Percentiles rank a stretch among this genome's conserved stretches.
Evolutionary conservation across 2,797 vertebrate species (phyloP).

Genomic region (Chelidonichthys spinosus): DNA sequence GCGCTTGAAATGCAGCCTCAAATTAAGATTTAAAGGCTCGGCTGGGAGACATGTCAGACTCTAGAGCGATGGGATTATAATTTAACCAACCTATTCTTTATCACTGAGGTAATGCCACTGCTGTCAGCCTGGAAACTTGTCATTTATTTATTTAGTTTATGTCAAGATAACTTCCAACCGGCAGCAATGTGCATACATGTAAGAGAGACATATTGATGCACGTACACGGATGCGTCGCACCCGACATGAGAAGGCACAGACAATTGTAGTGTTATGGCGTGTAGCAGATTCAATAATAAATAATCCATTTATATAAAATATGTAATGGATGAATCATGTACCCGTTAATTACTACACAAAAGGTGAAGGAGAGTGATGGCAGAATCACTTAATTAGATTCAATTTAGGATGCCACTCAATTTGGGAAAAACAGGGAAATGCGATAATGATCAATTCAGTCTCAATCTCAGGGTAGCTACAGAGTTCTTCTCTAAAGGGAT

Average conservation of each 20-base stretch:
- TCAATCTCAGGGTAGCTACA: too few relatives aligned
- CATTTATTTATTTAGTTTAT: neutral
- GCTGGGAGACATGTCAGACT: slow-evolving; percentile 40
- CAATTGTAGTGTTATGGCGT: neutral
- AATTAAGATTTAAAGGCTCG: slow-evolving; percentile 51
- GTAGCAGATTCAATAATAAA: too few relatives aligned
- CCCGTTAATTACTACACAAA: too few relatives aligned
- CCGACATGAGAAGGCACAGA: slow-evolving; percentile 34
- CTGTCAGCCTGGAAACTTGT: neutral
- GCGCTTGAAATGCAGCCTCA: slow-evolving; percentile 39
- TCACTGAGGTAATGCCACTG: slow-evolving; percentile 8
- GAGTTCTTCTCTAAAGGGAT: too few relatives aligned
- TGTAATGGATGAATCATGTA: too few relatives aligned
- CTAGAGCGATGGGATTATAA: slow-evolving; percentile 18
- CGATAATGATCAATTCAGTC: too few relatives aligned
- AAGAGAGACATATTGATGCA: neutral
- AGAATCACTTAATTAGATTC: too few relatives aligned
- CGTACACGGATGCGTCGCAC: slow-evolving; percentile 5
- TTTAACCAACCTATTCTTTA: slow-evolving; percentile 5
- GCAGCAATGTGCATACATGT: slow-evolving; percentile 1
- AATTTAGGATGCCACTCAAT: too few relatives aligned
- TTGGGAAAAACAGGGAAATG: too few relatives aligned
- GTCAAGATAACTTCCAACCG: neutral
- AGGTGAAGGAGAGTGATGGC: too few relatives aligned
- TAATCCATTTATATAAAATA: too few relatives aligned